phyloP scores from a whole-genome alignment of 1,140 invertebrate species.

The Acromyrmex heyeri region DNA sequence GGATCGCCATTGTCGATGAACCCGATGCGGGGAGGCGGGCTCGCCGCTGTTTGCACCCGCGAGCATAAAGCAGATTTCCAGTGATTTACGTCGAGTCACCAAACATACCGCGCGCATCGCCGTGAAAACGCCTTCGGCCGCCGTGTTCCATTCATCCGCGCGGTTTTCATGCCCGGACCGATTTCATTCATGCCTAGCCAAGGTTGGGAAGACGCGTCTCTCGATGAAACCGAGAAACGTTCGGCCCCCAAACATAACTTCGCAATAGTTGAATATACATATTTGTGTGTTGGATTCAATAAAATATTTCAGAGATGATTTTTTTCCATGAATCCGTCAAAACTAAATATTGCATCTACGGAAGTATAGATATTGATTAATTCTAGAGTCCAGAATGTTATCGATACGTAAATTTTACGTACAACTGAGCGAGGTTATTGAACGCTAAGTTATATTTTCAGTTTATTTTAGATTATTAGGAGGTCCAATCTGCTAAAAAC shows the following conservation, averaged over 20 bases:
- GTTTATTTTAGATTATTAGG: too few species aligned
- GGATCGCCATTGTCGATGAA: slow-evolving; percentile 71
- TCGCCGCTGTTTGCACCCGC: slow-evolving; percentile 70
- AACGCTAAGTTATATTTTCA: too few species aligned
- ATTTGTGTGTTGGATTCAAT: not conserved
- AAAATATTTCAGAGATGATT: slow-evolving; percentile 15
- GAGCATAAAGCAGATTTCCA: slow-evolving; percentile 74
- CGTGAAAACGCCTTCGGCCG: slow-evolving; percentile 74
- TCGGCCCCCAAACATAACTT: not conserved
- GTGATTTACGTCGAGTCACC: slow-evolving; percentile 79
- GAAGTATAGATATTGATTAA: not conserved
- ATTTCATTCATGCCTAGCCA: slow-evolving; percentile 65
- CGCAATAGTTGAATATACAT: slow-evolving; percentile 16
- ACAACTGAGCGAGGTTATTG: too few species aligned
- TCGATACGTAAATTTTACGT: too few species aligned
- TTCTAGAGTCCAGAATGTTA: too few species aligned
- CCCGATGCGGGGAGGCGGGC: slow-evolving; percentile 61
- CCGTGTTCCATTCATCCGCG: slow-evolving; percentile 71
- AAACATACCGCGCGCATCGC: slow-evolving; percentile 62
- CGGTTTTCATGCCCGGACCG: slow-evolving; percentile 65
- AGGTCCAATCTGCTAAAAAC: too few species aligned
- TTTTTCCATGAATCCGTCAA: not conserved
- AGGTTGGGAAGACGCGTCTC: slow-evolving; percentile 55
- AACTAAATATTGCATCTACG: not conserved
- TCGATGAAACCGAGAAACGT: slow-evolving; percentile 48